A percentile compares a stretch with the other conserved stretches of the same genome.
These are phyloP conservation scores for Periophthalmus modestus DNA, from an alignment of 2,113 vertebrate species.

Conservation along the genomic window DNA sequence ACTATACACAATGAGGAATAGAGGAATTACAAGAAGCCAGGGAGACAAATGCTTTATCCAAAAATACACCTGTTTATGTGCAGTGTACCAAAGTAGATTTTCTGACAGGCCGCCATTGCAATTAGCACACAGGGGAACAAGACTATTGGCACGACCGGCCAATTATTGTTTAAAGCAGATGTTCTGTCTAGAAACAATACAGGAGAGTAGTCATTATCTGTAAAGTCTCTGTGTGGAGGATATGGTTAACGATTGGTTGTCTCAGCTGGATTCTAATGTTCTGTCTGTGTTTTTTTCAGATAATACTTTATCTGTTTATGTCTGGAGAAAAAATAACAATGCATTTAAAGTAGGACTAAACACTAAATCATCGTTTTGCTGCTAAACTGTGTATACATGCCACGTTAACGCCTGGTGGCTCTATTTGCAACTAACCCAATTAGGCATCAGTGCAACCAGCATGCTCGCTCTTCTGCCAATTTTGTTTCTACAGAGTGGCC, in stretches of 20 bases:
- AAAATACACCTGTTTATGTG: conserved; percentile 49
- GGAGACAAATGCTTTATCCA: conserved; percentile 23
- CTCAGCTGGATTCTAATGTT: conserved; percentile 12
- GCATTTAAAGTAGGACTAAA: too few species aligned
- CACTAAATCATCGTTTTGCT: too few species aligned
- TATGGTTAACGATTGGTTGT: conserved; percentile 16
- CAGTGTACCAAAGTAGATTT: conserved; percentile 51
- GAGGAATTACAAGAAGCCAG: background rate
- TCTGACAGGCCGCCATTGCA: conserved; percentile 56
- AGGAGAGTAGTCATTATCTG: conserved; percentile 27
- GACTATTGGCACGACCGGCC: conserved; percentile 51
- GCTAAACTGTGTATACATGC: too few species aligned
- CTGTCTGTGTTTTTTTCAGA: background rate
- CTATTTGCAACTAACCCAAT: too few species aligned
- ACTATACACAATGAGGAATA: background rate
- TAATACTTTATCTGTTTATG: background rate
- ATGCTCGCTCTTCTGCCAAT: too few species aligned
- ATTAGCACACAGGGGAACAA: conserved; percentile 52
- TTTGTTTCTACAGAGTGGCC: too few species aligned
- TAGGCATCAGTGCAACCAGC: too few species aligned
- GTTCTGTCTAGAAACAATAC: conserved; percentile 47
- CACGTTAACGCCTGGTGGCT: too few species aligned
- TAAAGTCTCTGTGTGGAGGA: conserved; percentile 38
- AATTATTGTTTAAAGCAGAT: conserved; percentile 67
- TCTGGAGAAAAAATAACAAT: background rate